Conservation (phyloP, 1,140 invertebrate species). For the Argopecten irradians region DNA sequence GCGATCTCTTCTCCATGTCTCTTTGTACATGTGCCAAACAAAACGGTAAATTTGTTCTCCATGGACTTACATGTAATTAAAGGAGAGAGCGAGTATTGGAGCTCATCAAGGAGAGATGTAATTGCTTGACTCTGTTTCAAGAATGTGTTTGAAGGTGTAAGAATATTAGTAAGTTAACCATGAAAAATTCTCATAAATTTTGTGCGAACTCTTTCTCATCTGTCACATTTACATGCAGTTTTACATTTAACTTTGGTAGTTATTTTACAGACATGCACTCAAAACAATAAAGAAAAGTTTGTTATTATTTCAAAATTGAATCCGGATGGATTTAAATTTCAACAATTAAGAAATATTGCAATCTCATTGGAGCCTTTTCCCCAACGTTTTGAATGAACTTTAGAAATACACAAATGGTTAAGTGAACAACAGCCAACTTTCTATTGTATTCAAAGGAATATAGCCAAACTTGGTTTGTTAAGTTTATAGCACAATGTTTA, state of each 20-base stretch:
- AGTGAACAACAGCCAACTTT: not conserved
- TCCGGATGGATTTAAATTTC: not conserved
- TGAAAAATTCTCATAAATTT: conserved; percentile 13
- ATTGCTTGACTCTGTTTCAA: conserved; percentile 4
- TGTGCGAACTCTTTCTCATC: not conserved
- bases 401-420: not conserved
- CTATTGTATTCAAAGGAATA: not conserved
- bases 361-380: not conserved
- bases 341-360: not conserved
- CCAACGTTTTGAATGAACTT: not conserved
- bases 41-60: not conserved
- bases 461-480: not conserved
- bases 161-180: not conserved
- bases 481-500: not conserved
- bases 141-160: conserved; percentile 22
- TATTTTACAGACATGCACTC: too few species aligned
- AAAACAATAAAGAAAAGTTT: too few species aligned
- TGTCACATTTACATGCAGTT: not conserved
- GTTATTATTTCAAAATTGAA: not conserved
- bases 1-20: not conserved
- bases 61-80: not conserved
- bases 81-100: not conserved
- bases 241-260: too few species aligned
- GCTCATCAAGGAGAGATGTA: not conserved
- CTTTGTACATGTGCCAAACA: conserved; percentile 2